These are phyloP conservation scores for Caenorhabditis uteleia DNA, from an alignment of 2,888 invertebrate species.

Conservation along the genomic window DNA sequence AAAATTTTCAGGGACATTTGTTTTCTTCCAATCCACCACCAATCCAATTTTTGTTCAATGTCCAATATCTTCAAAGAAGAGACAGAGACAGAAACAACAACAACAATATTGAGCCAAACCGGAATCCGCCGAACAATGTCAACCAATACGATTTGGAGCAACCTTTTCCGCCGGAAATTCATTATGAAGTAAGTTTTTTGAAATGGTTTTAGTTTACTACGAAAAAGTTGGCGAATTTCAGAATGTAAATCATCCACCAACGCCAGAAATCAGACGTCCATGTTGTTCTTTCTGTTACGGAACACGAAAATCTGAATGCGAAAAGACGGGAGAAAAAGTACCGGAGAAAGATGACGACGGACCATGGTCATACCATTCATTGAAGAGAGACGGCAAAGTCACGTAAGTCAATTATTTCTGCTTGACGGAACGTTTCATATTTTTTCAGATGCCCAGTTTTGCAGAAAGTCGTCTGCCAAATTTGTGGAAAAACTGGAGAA, in stretches of 20 bases:
- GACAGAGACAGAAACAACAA: no score
- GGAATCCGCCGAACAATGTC: no score
- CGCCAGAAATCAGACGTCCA: neutral
- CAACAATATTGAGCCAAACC: no score
- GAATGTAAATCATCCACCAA: neutral
- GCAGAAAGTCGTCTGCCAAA: neutral
- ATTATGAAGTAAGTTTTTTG: no score
- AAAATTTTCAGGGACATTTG: no score
- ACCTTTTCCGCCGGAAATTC: no score
- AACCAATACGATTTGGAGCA: no score
- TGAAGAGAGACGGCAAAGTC: neutral
- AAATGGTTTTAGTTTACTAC: no score
- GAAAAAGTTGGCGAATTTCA: no score
- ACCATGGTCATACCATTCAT: conserved; percentile 1
- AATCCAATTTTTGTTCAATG: no score
- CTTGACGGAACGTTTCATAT: neutral
- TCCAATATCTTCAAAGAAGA: no score
- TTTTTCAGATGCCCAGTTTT: conserved; percentile 15
- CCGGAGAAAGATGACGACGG: conserved; percentile 2
- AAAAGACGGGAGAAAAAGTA: neutral
- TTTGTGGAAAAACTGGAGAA: conserved; percentile 13
- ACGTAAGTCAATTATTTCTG: conserved; percentile 2
- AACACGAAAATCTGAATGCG: neutral
- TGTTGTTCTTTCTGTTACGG: conserved; percentile 18
- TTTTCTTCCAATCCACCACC: no score